Evolutionary conservation across 1,140 invertebrate genomes (phyloP).

Genomic region (Triops longicaudatus): DNA sequence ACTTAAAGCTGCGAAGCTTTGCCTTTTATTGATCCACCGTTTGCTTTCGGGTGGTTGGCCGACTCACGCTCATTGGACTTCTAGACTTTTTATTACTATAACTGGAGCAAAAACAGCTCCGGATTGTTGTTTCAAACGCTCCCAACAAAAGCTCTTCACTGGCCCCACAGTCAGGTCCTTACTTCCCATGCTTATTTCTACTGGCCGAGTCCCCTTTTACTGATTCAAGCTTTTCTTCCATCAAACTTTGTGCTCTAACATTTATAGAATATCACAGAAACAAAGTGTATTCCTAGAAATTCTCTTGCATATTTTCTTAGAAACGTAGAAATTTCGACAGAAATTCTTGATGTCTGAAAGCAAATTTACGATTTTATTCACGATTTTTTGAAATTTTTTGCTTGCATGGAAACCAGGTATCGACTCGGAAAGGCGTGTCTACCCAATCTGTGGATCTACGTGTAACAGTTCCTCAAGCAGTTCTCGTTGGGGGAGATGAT

Average conservation of each 20-base stretch:
- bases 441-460: slow-evolving; percentile 24
- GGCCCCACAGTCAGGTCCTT: background rate
- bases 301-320: background rate
- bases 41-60: background rate
- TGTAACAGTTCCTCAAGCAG: slow-evolving; percentile 25
- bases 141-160: background rate
- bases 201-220: no score
- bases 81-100: background rate
- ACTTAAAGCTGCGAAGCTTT: background rate
- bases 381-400: no score
- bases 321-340: background rate
- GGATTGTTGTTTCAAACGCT: background rate
- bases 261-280: background rate
- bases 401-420: background rate
- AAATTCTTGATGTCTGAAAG: no score
- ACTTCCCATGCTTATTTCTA: no score
- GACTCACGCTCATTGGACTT: background rate
- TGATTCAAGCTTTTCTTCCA: no score
- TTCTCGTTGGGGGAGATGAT: slow-evolving; percentile 24
- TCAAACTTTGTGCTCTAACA: no score
- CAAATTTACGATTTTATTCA: background rate
- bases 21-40: background rate
- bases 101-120: background rate
- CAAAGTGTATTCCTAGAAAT: no score
- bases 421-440: slow-evolving; percentile 19